Percentiles rank a stretch among this genome's conserved stretches.
These are phyloP conservation scores for Drosophila histrio DNA, from an alignment of 2,888 invertebrate genomes.

Conservation along the genomic window DNA sequence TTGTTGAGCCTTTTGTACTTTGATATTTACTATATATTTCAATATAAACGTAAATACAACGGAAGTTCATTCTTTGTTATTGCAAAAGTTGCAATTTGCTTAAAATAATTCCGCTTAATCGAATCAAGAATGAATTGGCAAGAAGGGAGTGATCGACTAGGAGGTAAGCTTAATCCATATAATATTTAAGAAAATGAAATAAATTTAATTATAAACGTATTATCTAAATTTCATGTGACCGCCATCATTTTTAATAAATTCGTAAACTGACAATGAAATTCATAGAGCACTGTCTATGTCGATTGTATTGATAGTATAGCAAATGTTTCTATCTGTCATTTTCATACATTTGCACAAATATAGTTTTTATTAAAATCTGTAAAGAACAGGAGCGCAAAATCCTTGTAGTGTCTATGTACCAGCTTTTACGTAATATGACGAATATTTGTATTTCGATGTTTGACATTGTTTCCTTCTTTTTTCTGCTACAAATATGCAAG, in stretches of 20 bases:
- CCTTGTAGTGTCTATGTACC: neutral
- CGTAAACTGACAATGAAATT: no score
- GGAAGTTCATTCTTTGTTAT: conserved; percentile 1
- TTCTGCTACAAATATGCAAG: conserved; percentile 10
- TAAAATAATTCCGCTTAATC: conserved; percentile 16
- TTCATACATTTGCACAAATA: neutral
- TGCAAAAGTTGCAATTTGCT: conserved; percentile 18
- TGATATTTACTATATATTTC: neutral
- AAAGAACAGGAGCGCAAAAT: neutral
- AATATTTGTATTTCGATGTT: conserved; percentile 6
- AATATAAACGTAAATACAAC: neutral
- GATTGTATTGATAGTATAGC: no score
- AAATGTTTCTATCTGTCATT: no score
- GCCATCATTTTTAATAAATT: no score
- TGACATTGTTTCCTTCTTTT: neutral
- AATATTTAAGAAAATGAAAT: neutral
- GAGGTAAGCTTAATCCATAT: neutral
- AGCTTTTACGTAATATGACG: conserved; percentile 9
- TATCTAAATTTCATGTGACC: no score
- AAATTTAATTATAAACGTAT: neutral
- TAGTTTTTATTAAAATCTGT: neutral
- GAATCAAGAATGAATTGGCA: neutral
- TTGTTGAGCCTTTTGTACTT: conserved; percentile 9
- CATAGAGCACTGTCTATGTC: no score
- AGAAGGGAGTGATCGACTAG: neutral